These are phyloP conservation scores for Pseudomyrmex pallidus DNA, from an alignment of 1,140 invertebrate genomes.

Conservation along the genomic window DNA sequence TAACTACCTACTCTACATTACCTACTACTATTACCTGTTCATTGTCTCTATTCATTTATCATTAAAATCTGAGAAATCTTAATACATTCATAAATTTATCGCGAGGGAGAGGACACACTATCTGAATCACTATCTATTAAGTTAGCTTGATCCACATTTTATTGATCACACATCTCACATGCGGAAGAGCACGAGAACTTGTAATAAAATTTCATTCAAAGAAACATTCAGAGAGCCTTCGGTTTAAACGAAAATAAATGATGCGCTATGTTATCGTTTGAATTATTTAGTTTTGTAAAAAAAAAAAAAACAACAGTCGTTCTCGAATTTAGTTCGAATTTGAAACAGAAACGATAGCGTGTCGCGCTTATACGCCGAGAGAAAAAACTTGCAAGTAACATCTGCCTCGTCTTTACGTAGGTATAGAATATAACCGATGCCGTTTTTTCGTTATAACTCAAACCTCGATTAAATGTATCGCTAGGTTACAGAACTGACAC, in stretches of 20 bases:
- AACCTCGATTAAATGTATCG: slow-evolving; percentile 32
- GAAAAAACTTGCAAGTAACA: slow-evolving; percentile 40
- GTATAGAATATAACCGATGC: slow-evolving; percentile 7
- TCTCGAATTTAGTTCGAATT: background rate
- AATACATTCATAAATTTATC: slow-evolving; percentile 4
- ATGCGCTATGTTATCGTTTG: background rate
- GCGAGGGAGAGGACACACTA: slow-evolving; percentile 1
- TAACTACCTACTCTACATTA: background rate
- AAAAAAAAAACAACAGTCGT: slow-evolving; percentile 23
- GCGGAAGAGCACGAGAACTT: too few relatives aligned
- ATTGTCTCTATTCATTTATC: too few relatives aligned
- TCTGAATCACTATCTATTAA: slow-evolving; percentile 33
- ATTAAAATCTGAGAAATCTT: slow-evolving; percentile 2
- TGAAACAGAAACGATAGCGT: background rate
- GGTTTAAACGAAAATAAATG: slow-evolving; percentile 15
- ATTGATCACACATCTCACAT: too few relatives aligned
- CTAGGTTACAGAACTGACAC: slow-evolving; percentile 45
- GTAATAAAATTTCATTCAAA: slow-evolving; percentile 34
- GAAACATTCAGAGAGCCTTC: slow-evolving; percentile 14
- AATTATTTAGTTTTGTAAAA: slow-evolving; percentile 39
- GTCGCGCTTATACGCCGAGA: slow-evolving; percentile 4
- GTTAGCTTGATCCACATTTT: too few relatives aligned
- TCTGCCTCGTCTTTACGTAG: slow-evolving; percentile 16
- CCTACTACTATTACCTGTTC: slow-evolving; percentile 4
- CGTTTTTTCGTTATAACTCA: slow-evolving; percentile 22